Evolutionary conservation across 2,797 vertebrate species (phyloP), one percentile per base, ranked within the genome.

Genomic region (Morus bassanus): DNA sequence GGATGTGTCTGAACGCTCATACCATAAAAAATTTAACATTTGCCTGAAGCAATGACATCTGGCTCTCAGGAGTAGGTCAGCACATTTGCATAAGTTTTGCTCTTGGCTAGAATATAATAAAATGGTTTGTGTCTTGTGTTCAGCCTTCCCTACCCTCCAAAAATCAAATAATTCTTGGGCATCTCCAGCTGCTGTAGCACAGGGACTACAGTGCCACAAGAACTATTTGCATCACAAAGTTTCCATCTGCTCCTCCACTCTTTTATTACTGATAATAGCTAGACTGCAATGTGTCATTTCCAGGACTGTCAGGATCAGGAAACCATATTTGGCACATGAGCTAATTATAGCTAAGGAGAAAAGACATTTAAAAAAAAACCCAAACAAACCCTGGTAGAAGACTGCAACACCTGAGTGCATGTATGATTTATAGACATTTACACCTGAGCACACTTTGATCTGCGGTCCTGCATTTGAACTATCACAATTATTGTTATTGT

Each of bases 21-120:
- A 95, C 85, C 87, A 95, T 89, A 93, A 97, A 97, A 96, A 91
- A 95, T 80, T 87, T 89, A 97, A 83, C 89, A 94, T 95, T 94
- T 96, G 85, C 92, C 95, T 91, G 67, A 93, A 96, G 96, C 91
- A 95, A 79, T 91, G 92, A 91, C 95, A 96, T 96, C 95, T 97
- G 96, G 93, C 89, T 92, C 85, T 93, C 80, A 89, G 88, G 85
- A 96, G 88, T 65, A 97, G 95, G 94, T 97, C 96, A 97, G 92
- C 72, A 93, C 8, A 96, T 97, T 95, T 97, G 80, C 80, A 91
- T 97, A 96, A 88, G 60, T 94, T 96, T 90, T 96, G 93, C 86
- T 96, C 88, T 93, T 91, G 76, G 92, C 94, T 91, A 87, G 96
- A 95, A 96, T 84, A 78, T 50, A 93, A 91, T 84, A 73, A 96